phyloP scores from a whole-genome alignment of 2,797 vertebrate species.

The Carduelis carduelis region DNA sequence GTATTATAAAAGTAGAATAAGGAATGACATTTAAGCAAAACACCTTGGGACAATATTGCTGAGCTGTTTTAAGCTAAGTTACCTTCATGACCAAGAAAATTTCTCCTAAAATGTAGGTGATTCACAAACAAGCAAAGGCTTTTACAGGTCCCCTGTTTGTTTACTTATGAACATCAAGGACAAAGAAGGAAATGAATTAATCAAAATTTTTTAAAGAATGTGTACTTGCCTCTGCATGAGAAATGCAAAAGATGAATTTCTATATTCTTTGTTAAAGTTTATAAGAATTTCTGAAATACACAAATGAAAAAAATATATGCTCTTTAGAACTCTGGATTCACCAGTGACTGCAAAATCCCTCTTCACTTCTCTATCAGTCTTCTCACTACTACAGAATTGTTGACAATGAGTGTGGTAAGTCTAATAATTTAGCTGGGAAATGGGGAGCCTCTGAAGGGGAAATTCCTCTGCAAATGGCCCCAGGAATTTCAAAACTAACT shows the following conservation, averaged over 20 bases:
- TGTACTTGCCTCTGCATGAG: neutral
- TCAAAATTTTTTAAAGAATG: neutral
- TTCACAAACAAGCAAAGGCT: neutral
- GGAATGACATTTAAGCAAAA: neutral
- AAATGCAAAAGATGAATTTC: neutral
- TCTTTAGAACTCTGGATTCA: neutral
- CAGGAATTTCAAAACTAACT: constrained; percentile 51
- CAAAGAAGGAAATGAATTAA: neutral
- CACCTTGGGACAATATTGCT: neutral
- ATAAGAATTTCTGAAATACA: neutral
- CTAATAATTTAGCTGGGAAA: constrained; percentile 5
- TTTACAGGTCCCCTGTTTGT: neutral
- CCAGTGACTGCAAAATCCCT: neutral
- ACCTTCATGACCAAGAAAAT: neutral
- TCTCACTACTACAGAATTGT: neutral
- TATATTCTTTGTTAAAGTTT: neutral
- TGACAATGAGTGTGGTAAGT: neutral
- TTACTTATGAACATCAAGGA: neutral
- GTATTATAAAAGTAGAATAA: neutral
- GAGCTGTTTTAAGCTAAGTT: neutral
- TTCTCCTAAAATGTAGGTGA: neutral
- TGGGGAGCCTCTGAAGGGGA: neutral
- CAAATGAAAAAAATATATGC: accelerated
- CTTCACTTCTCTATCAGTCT: neutral
- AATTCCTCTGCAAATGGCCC: constrained; percentile 47